These are phyloP conservation scores for Nineta flava DNA, from an alignment of 2,888 invertebrate genomes.

Conservation along the genomic window DNA sequence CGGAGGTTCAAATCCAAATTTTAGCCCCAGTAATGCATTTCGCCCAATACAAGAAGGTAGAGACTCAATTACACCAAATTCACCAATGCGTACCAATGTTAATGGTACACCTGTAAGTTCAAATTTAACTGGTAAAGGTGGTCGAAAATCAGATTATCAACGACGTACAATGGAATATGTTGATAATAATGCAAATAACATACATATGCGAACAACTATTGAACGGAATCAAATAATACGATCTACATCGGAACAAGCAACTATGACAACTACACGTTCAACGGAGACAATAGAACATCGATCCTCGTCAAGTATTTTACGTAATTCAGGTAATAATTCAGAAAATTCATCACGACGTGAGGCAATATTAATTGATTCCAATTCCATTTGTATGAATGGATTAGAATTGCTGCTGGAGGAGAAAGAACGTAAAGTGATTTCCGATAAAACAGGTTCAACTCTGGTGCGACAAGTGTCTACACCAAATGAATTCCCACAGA, in stretches of 20 bases:
- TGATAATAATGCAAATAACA: conserved; percentile 28
- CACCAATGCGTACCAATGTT: conserved; percentile 10
- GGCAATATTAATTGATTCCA: conserved; percentile 11
- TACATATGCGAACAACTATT: conserved; percentile 6
- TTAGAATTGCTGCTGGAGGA: conserved; percentile 7
- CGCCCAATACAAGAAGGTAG: conserved; percentile 25
- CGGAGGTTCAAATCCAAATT: background rate
- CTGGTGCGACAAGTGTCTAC: background rate
- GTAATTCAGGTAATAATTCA: conserved; percentile 6
- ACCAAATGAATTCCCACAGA: background rate
- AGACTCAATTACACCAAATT: conserved; percentile 21
- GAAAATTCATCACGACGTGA: conserved; percentile 10
- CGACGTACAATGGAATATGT: conserved; percentile 27
- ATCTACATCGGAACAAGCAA: conserved; percentile 6
- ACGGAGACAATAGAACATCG: conserved; percentile 15
- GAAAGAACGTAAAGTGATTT: conserved; percentile 2
- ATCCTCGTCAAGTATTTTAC: conserved; percentile 7
- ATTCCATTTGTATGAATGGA: conserved; percentile 10
- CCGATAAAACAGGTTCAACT: conserved; percentile 6
- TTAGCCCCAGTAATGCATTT: conserved; percentile 16
- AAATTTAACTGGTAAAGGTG: conserved; percentile 25
- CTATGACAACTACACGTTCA: conserved; percentile 11
- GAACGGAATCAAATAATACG: background rate
- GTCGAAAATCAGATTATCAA: conserved; percentile 24
- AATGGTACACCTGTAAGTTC: conserved; percentile 19